Base-by-base conservation (phyloP, 2,113 vertebrate species). In the Struthio camelus region DNA sequence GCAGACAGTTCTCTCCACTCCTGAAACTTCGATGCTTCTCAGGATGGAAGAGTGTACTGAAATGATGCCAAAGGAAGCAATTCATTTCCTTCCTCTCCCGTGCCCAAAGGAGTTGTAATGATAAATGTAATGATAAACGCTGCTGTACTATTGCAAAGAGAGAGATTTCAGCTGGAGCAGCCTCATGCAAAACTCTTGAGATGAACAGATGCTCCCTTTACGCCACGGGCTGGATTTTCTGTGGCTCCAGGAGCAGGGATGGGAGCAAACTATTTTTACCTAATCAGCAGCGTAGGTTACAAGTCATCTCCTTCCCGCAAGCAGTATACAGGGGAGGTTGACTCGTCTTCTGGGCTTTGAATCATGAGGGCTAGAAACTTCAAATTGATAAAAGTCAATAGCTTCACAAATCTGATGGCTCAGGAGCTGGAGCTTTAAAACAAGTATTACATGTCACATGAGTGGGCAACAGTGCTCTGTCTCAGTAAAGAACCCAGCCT, bases 191-290 rank as follows among this genome's bases (percentile, higher is more conserved):
- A 77, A 16, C 40, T 48, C 58, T n/a, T 6, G 56, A 51, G 56
- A 51, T 62, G 42, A 56, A 58, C 18, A 42, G 62, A 62, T 30
- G 34, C 18, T 75, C 30, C 50, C 62, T 62, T 75, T 44, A 56
- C 22, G 40, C 42, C 42, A 42, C 3, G 20, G 40, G 40, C 36
- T 75, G 54, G 40, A 83, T 58, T 71, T 82, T 70, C n/a, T 0
- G 0, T 1, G 2, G 48, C 3, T 5, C 80, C 56, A 78, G 66
- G 11, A 77, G 38, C 56, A 2, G 3, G 15, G 34, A 75, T 15
- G 23, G 23, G 18, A 66, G 18, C 1, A 4, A 65, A 23, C 7
- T 36, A 71, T 48, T 30, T 64, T 70, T 51, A 56, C 17, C 30
- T 61, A 59, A 72, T 34, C 42, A 58, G 17, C 25, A 11, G 11